phyloP scores from a whole-genome alignment of 2,888 invertebrate species.

The Amphimallon solstitiale region DNA sequence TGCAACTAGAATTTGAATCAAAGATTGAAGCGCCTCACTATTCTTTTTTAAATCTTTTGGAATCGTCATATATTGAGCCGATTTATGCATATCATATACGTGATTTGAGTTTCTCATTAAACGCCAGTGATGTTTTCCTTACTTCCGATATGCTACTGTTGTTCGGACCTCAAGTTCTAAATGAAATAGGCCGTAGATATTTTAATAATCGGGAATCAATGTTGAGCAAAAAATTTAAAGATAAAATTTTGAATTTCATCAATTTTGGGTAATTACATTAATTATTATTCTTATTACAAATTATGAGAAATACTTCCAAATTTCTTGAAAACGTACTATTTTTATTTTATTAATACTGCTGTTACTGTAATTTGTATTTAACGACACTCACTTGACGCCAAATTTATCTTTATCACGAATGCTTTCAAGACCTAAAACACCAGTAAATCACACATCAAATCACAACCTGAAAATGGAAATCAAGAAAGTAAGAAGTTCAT shows the following conservation, averaged over 20 bases:
- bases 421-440: no score
- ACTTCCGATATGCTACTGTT: conserved; percentile 74
- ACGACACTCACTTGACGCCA: no score
- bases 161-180: conserved; percentile 73
- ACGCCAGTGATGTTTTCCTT: conserved; percentile 73
- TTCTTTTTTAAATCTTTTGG: conserved; percentile 62
- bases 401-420: no score
- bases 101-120: conserved; percentile 64
- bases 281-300: not conserved
- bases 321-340: no score
- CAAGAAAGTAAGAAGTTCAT: no score
- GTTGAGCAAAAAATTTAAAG: conserved; percentile 65
- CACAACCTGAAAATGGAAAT: no score
- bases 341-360: no score
- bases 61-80: conserved; percentile 57
- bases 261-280: conserved; percentile 60
- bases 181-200: conserved; percentile 73
- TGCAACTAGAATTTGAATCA: conserved; percentile 69
- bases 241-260: conserved; percentile 65
- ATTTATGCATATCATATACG: conserved; percentile 70
- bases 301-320: no score
- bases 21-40: conserved; percentile 69
- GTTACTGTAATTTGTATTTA: no score
- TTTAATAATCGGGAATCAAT: conserved; percentile 70
- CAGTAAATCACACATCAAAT: no score